Base-by-base conservation (phyloP, 2,797 vertebrate genomes). In the Ciconia nigra region DNA sequence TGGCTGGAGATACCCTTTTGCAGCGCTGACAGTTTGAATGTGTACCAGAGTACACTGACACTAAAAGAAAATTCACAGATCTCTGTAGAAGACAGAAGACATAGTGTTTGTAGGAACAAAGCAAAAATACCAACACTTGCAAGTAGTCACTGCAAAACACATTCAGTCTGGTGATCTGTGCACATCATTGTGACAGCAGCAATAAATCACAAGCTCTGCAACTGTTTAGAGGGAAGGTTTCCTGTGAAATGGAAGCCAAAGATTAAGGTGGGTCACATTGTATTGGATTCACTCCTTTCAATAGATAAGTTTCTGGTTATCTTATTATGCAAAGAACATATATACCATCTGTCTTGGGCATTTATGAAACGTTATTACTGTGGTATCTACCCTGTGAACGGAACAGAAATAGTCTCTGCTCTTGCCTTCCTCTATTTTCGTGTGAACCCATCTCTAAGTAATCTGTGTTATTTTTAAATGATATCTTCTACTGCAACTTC, bases 121-220 rank as follows among this genome's bases (percentile, higher is more conserved):
- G 70, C 58, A 84, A 84, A 95, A 95, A 70, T 72, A 88, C 57
- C 55, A 83, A 57, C 81, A 57, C 70, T 93, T 93, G 47, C 78
- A 87, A 93, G 86, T 51, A 94, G 90, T 90, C 57, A 35, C 81
- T 95, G 59, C 59, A 89, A 72, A 89, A 72, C 62, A 63, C 42
- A 33, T 59, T 61, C 24, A 25, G 33, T 83, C 51, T 91, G 67
- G 55, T 76, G 37, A 84, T 76, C 88, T 89, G 37, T 76, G 83
- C 73, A 76, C 74, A 86, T 93, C 86, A 67, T 59, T 96, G 71
- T 93, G 93, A 92, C 83, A 94, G 91, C 88, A 89, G 61, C 88
- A 83, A 80, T 93, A 96, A 94, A 92, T 84, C 88, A 96, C 31
- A 83, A 82, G 39, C 65, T 89, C 73, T 93, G 66, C 89, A 86